Percentiles rank a stretch among this genome's conserved stretches.
Evolutionary conservation across 2,888 invertebrate species (phyloP).

Genomic region (Drosophila suboccidentalis): DNA sequence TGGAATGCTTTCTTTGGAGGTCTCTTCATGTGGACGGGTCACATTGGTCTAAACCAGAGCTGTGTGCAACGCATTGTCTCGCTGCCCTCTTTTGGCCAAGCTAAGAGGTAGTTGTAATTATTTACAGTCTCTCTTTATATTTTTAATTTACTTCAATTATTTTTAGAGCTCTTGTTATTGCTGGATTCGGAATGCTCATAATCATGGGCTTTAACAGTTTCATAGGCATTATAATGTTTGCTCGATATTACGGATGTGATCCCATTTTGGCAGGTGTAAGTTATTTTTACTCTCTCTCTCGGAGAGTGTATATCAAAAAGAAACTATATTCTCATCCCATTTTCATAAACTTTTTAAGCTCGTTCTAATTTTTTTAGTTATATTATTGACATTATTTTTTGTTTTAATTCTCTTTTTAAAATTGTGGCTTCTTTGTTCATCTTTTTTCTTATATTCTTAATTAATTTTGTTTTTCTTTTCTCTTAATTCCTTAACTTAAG

Average conservation of each 20-base stretch:
- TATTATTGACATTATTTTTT: too few relatives aligned
- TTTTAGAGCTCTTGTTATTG: conserved; percentile 86
- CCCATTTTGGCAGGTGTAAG: conserved; percentile 87
- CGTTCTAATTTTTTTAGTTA: background rate
- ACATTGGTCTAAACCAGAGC: conserved; percentile 90
- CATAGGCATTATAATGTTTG: conserved; percentile 87
- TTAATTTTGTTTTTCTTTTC: too few relatives aligned
- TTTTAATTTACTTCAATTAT: background rate
- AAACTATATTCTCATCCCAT: background rate
- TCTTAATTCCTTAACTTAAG: too few relatives aligned
- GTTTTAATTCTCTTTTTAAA: too few relatives aligned
- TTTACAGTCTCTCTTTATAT: background rate
- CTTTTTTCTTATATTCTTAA: too few relatives aligned
- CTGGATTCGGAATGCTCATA: conserved; percentile 87
- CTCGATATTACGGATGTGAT: conserved; percentile 88
- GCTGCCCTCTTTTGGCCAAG: conserved; percentile 87
- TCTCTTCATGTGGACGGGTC: conserved; percentile 88
- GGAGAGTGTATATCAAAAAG: too few relatives aligned
- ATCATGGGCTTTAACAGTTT: conserved; percentile 87
- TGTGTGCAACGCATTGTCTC: conserved; percentile 91
- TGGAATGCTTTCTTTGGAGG: conserved; percentile 89
- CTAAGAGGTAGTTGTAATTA: conserved; percentile 85
- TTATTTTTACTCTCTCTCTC: background rate
- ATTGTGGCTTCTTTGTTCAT: too few relatives aligned
- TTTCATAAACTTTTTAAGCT: background rate